Percentiles rank a stretch among this genome's conserved stretches.
phyloP scores from a whole-genome alignment of 2,888 invertebrate species.

The Galeopsomyia nigrocyanea region DNA sequence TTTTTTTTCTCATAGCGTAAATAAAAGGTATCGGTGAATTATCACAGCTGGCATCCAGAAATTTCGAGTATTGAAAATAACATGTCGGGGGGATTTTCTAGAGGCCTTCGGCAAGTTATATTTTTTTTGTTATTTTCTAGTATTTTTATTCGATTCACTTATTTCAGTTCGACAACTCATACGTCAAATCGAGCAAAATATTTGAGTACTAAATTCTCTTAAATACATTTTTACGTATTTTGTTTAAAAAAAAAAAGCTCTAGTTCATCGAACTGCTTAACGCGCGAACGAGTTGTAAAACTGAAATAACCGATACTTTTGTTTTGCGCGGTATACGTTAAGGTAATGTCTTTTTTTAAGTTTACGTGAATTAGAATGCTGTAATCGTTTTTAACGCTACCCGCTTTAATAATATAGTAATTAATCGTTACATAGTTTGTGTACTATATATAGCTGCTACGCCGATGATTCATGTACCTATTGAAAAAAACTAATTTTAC shows the following conservation, averaged over 20 bases:
- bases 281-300: slow-evolving; percentile 48
- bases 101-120: slow-evolving; percentile 57
- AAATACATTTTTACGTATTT: neutral
- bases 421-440: slow-evolving; percentile 37
- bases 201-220: neutral
- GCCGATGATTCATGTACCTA: slow-evolving; percentile 36
- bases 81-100: slow-evolving; percentile 50
- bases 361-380: slow-evolving; percentile 7
- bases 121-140: slow-evolving; percentile 12
- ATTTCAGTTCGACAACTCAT: slow-evolving; percentile 43
- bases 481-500: slow-evolving; percentile 42
- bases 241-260: slow-evolving; percentile 1
- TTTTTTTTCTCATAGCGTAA: slow-evolving; percentile 50
- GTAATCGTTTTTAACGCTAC: slow-evolving; percentile 35
- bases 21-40: slow-evolving; percentile 56
- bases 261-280: slow-evolving; percentile 2
- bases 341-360: neutral
- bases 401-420: slow-evolving; percentile 28
- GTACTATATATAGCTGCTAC: slow-evolving; percentile 18
- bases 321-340: slow-evolving; percentile 58
- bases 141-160: slow-evolving; percentile 44
- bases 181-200: neutral
- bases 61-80: slow-evolving; percentile 58
- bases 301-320: slow-evolving; percentile 54
- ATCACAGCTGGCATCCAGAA: slow-evolving; percentile 67